A percentile compares a stretch with the other conserved stretches of the same genome.
Evolutionary conservation across 2,113 vertebrate genomes (phyloP).

Genomic region (Muntiacus muntjak): DNA sequence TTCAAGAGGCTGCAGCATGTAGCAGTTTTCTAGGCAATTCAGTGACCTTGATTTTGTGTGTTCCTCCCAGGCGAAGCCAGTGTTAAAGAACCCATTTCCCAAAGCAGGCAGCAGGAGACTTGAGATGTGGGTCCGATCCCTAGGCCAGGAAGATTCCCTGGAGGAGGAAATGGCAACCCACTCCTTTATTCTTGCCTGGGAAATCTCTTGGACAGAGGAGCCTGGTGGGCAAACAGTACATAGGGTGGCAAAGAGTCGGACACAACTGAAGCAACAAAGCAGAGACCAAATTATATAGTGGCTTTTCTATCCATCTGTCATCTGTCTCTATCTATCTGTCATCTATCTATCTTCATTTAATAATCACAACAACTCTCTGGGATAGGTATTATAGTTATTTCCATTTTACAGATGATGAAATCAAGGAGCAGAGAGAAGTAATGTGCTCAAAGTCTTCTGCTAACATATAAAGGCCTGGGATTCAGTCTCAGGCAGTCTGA

Average conservation of each 20-base stretch:
- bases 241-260: rapidly evolving
- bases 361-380: not conserved
- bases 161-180: not conserved
- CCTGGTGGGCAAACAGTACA: not conserved
- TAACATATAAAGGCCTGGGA: not conserved
- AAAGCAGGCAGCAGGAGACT: not conserved
- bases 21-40: not conserved
- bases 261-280: not conserved
- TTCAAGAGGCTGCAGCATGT: not conserved
- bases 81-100: not conserved
- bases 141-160: not conserved
- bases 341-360: not conserved
- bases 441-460: not conserved
- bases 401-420: not conserved
- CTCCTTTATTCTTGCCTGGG: not conserved
- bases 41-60: not conserved
- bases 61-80: not conserved
- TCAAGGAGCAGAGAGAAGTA: not conserved
- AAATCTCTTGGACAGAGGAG: not conserved
- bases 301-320: not conserved
- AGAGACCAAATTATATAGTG: not conserved
- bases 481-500: not conserved
- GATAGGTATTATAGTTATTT: not conserved
- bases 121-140: rapidly evolving
- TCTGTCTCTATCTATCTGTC: not conserved